These are phyloP conservation scores for Gymnocheta viridis DNA, from an alignment of 2,888 invertebrate species.

Conservation along the genomic window DNA sequence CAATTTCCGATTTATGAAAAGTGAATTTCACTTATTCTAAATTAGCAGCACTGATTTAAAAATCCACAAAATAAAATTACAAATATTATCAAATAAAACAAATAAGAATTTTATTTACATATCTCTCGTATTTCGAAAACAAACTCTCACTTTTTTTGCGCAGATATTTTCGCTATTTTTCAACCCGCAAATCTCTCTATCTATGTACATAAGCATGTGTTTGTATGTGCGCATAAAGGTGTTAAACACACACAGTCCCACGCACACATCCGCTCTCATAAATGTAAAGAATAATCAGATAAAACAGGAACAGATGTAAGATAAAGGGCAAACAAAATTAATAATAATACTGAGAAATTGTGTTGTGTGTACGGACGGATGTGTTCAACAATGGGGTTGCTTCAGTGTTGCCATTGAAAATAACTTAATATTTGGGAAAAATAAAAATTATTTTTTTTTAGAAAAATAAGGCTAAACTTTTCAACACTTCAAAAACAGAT, in stretches of 20 bases:
- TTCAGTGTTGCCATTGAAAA: constrained; percentile 17
- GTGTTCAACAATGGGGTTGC: constrained; percentile 38
- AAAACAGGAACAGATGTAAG: constrained; percentile 1
- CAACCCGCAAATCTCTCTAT: constrained; percentile 52
- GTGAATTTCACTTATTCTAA: not conserved
- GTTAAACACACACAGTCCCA: constrained; percentile 1
- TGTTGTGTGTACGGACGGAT: no score
- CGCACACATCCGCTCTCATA: not conserved
- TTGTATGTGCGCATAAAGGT: constrained; percentile 12
- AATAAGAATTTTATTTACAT: not conserved
- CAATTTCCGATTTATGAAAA: not conserved
- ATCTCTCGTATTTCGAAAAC: not conserved
- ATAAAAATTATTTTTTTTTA: no score
- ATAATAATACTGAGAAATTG: not conserved
- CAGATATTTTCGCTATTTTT: constrained; percentile 47
- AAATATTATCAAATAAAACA: constrained; percentile 26
- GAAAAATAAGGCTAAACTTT: no score
- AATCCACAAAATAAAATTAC: not conserved
- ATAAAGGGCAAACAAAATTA: not conserved
- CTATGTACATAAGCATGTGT: no score
- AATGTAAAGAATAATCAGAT: constrained; percentile 2
- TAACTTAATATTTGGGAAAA: no score
- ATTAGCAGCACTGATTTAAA: constrained; percentile 14
- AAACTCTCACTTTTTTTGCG: constrained; percentile 63
- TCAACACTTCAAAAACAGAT: no score